Conservation (phyloP, 1,140 invertebrate species). For the Spodoptera frugiperda region DNA sequence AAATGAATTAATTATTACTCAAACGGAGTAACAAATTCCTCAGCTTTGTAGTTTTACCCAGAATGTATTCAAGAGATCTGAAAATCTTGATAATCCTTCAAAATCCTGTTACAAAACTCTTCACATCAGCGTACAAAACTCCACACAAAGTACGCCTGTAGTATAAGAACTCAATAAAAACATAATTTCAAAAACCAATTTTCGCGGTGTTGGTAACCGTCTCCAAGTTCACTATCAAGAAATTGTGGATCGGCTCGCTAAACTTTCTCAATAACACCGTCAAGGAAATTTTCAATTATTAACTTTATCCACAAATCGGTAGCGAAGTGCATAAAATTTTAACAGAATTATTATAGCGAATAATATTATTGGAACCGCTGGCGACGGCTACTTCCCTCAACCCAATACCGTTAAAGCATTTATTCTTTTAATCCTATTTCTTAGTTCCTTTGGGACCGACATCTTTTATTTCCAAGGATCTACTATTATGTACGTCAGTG, state of each 20-base stretch:
- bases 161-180: conserved; percentile 14
- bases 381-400: background rate
- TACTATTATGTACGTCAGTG: conserved; percentile 41
- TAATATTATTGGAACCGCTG: background rate
- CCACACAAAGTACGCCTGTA: background rate
- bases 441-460: conserved; percentile 28
- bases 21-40: no score
- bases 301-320: conserved; percentile 52
- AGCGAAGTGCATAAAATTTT: conserved; percentile 44
- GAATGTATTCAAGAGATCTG: background rate
- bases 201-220: conserved; percentile 24
- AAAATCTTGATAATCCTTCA: background rate
- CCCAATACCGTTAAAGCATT: conserved; percentile 30
- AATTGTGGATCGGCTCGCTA: conserved; percentile 23
- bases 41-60: no score
- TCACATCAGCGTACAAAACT: background rate
- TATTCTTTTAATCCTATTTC: conserved; percentile 49
- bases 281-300: conserved; percentile 60
- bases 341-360: conserved; percentile 30
- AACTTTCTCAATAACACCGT: conserved; percentile 59
- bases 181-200: conserved; percentile 39
- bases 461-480: conserved; percentile 34
- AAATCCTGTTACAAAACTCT: background rate
- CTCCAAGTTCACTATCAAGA: conserved; percentile 49
- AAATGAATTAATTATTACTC: no score